A percentile compares a stretch with the other conserved stretches of the same genome.
Evolutionary conservation across 2,888 invertebrate genomes (phyloP).

Genomic region (Patella ulyssiponensis): DNA sequence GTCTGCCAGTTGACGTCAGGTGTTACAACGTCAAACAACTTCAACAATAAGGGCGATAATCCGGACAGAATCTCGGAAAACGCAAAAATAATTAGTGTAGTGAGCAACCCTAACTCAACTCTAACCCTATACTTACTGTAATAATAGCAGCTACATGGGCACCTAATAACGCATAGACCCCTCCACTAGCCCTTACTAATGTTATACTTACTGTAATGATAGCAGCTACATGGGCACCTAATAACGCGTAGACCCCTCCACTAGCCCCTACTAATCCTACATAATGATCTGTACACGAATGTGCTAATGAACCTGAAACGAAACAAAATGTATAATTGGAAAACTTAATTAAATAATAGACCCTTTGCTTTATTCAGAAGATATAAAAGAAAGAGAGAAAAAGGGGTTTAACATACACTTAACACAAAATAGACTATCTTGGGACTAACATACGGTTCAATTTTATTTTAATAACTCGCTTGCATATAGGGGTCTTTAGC

Average conservation of each 20-base stretch:
- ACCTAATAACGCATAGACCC: conserved; percentile 93
- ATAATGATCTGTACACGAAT: conserved; percentile 73
- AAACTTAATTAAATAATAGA: background rate
- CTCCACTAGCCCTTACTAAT: conserved; percentile 80
- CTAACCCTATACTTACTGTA: conserved; percentile 77
- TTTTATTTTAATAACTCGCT: too few species aligned
- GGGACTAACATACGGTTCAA: too few species aligned
- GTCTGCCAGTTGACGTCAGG: too few species aligned
- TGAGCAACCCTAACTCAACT: too few species aligned
- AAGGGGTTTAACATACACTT: background rate
- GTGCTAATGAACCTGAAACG: conserved; percentile 72
- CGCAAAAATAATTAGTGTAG: too few species aligned
- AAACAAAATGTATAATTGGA: background rate
- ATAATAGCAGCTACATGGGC: conserved; percentile 94
- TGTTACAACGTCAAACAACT: too few species aligned
- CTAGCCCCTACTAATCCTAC: conserved; percentile 90
- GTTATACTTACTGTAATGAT: conserved; percentile 82
- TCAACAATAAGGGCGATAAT: too few species aligned
- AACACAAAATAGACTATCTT: too few species aligned
- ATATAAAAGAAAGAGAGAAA: background rate
- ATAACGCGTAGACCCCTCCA: conserved; percentile 94
- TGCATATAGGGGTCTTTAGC: too few species aligned
- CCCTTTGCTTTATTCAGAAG: background rate
- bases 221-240: conserved; percentile 93
- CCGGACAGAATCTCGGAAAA: too few species aligned